Conservation (phyloP, 2,888 invertebrate species). For the Neocrepidodera transversa region DNA sequence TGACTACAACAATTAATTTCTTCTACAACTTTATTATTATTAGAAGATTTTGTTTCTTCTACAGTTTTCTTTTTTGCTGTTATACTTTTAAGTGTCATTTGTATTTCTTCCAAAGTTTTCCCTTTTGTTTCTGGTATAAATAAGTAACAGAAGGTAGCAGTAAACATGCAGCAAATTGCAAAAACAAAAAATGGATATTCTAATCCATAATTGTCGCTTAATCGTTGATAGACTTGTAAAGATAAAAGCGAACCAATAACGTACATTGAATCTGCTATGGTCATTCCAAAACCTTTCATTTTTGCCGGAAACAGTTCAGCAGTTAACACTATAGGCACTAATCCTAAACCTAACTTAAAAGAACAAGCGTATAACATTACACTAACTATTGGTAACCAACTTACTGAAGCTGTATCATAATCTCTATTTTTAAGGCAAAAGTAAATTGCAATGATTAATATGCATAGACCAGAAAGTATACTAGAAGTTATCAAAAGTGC, state of each 20-base stretch:
- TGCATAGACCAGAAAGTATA: constrained; percentile 52
- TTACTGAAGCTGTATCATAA: constrained; percentile 48
- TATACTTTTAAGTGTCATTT: constrained; percentile 48
- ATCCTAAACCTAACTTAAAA: constrained; percentile 57
- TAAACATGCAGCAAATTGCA: constrained; percentile 41
- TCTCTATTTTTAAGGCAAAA: constrained; percentile 53
- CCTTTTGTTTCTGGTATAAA: constrained; percentile 73
- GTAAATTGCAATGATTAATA: constrained; percentile 53
- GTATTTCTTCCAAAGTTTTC: constrained; percentile 71
- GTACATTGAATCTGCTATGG: constrained; percentile 54
- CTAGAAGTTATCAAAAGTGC: constrained; percentile 52
- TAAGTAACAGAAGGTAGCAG: constrained; percentile 29
- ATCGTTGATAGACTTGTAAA: constrained; percentile 51
- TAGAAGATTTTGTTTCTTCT: background rate
- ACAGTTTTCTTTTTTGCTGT: constrained; percentile 9
- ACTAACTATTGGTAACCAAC: constrained; percentile 56
- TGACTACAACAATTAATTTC: background rate
- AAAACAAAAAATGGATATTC: constrained; percentile 57
- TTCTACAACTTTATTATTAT: too few species aligned
- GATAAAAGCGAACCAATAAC: constrained; percentile 52
- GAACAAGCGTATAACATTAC: constrained; percentile 56
- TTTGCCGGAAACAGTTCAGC: constrained; percentile 58
- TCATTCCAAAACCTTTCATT: constrained; percentile 58
- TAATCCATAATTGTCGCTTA: constrained; percentile 49
- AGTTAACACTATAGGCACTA: constrained; percentile 57